Conservation (phyloP, 2,797 vertebrate species). For the Propithecus perrieri region DNA sequence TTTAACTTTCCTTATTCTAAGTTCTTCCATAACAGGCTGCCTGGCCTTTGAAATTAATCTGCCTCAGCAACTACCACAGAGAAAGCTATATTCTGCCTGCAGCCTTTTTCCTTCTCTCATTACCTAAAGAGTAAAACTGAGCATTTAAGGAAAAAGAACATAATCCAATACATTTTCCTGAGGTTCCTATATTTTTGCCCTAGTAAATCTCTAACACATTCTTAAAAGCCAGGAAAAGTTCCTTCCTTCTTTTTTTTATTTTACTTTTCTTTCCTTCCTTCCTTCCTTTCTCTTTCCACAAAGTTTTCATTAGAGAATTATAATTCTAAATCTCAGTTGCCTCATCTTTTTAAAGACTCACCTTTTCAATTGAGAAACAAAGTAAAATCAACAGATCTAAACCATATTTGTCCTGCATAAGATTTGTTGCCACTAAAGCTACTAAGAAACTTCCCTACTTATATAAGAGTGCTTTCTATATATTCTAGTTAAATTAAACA, state of each 20-base stretch:
- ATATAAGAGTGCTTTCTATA: background rate
- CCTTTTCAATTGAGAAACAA: background rate
- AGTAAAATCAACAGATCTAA: background rate
- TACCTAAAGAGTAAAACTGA: slow-evolving; percentile 69
- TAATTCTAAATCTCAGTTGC: background rate
- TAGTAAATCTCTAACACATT: slow-evolving; percentile 51
- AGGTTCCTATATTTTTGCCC: slow-evolving; percentile 70
- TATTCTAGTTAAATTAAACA: slow-evolving; percentile 45
- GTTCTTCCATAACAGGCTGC: slow-evolving; percentile 45
- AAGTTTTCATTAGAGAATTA: slow-evolving; percentile 41
- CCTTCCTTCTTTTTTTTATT: background rate
- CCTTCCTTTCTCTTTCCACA: background rate
- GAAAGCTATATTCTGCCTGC: slow-evolving; percentile 49
- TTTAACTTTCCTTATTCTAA: slow-evolving; percentile 59
- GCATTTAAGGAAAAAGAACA: slow-evolving; percentile 82
- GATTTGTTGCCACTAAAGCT: background rate
- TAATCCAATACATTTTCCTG: slow-evolving; percentile 74
- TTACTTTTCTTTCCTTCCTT: background rate
- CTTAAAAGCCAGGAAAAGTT: slow-evolving; percentile 62
- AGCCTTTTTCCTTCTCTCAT: slow-evolving; percentile 43
- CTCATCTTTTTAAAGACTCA: slow-evolving; percentile 14
- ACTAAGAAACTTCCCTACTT: background rate
- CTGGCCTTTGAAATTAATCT: slow-evolving; percentile 69
- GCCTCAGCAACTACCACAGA: background rate
- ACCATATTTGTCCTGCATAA: background rate